Conservation (phyloP, 92 coral and sea anemone genomes). For the Zoanthus sansibaricus region DNA sequence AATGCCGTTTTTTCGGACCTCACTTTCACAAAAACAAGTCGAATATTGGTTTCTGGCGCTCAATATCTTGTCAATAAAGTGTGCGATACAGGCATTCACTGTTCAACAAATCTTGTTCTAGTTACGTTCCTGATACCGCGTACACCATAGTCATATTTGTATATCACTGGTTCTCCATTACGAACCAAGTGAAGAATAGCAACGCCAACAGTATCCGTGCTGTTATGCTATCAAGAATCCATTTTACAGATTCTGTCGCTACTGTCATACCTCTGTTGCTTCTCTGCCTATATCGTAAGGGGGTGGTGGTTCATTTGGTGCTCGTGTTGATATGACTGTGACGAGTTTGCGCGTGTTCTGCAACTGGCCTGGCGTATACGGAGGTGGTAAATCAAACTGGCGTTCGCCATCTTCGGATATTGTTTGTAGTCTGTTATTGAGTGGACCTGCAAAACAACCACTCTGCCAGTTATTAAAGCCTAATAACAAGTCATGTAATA, state of each 20-base stretch:
- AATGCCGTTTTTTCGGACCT: no score
- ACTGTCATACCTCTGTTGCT: conserved; percentile 83
- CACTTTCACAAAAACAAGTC: no score
- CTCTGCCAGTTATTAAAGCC: no score
- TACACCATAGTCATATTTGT: neutral
- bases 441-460: conserved; percentile 65
- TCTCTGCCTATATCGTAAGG: conserved; percentile 89
- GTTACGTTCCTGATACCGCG: neutral
- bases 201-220: neutral
- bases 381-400: conserved; percentile 88
- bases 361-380: conserved; percentile 89
- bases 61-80: neutral
- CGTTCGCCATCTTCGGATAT: conserved; percentile 72
- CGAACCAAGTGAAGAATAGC: neutral
- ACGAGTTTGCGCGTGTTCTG: conserved; percentile 65
- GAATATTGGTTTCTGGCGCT: neutral
- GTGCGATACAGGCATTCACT: neutral
- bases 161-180: neutral
- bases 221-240: neutral
- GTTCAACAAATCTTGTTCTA: neutral
- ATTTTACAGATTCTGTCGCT: neutral
- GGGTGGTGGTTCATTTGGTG: conserved; percentile 96
- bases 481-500: no score
- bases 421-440: conserved; percentile 76
- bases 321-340: conserved; percentile 58